Percentiles rank a stretch among this genome's conserved stretches.
Evolutionary conservation across 2,113 vertebrate genomes (phyloP).

Genomic region (Tor tambroides): DNA sequence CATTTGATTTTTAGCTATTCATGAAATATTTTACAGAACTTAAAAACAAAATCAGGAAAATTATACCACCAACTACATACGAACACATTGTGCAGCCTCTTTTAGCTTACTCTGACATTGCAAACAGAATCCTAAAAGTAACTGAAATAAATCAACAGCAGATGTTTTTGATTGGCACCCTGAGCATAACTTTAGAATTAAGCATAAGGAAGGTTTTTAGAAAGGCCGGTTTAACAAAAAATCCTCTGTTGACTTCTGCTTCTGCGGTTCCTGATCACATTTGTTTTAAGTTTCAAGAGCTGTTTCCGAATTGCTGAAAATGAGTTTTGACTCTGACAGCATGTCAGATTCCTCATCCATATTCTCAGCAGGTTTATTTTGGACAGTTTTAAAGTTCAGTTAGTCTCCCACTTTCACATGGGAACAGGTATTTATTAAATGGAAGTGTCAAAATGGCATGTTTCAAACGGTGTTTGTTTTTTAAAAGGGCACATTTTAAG

Average conservation of each 20-base stretch:
- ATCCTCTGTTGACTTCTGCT: neutral
- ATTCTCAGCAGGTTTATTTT: conserved; percentile 58
- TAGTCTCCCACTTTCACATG: conserved; percentile 75
- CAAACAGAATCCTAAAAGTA: neutral
- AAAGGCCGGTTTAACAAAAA: neutral
- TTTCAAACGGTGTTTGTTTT: conserved; percentile 66
- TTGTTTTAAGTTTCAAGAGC: neutral
- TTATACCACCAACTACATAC: neutral
- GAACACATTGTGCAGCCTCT: neutral
- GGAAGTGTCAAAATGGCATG: conserved; percentile 64
- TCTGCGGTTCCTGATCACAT: neutral
- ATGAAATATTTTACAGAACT: neutral
- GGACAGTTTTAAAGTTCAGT: conserved; percentile 49
- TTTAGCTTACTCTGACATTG: neutral
- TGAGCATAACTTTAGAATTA: neutral
- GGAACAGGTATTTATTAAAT: conserved; percentile 70
- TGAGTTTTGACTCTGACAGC: conserved; percentile 45
- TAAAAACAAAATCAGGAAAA: conserved; percentile 3
- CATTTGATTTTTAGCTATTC: neutral
- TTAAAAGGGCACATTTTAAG: conserved; percentile 68
- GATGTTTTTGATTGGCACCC: neutral
- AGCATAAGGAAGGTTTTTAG: neutral
- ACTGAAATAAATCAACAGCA: neutral
- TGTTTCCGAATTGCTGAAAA: conserved; percentile 45
- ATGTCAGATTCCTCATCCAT: conserved; percentile 25